Conservation (phyloP, 2,888 invertebrate species). For the Sussaba pulchella region DNA sequence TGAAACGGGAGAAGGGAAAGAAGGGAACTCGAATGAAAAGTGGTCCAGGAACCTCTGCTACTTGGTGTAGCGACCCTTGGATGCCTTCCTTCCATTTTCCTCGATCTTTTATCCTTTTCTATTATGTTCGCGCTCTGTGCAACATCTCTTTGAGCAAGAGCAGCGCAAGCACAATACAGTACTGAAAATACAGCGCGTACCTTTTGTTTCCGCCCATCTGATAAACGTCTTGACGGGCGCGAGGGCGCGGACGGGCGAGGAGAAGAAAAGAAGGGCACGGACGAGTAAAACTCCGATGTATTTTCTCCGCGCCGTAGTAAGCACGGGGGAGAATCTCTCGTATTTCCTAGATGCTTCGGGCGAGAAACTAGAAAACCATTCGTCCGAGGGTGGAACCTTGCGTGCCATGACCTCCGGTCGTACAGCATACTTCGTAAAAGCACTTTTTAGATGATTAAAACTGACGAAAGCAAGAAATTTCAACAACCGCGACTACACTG, state of each 20-base stretch:
- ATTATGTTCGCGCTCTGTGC: constrained; percentile 50
- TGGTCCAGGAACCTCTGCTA: constrained; percentile 33
- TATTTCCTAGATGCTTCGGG: constrained; percentile 18
- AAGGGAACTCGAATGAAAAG: constrained; percentile 41
- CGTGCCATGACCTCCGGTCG: not conserved
- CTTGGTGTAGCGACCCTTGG: constrained; percentile 25
- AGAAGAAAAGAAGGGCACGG: constrained; percentile 11
- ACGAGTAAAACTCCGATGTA: constrained; percentile 35
- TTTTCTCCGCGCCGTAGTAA: constrained; percentile 12
- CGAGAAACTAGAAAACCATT: constrained; percentile 19
- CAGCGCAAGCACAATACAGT: constrained; percentile 8
- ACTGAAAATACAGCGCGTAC: constrained; percentile 43
- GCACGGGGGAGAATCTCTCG: not conserved
- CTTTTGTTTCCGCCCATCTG: constrained; percentile 62
- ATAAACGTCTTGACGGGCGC: constrained; percentile 38
- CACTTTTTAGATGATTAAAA: constrained; percentile 43
- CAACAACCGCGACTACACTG: not conserved
- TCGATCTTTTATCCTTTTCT: constrained; percentile 52
- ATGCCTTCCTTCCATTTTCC: constrained; percentile 23
- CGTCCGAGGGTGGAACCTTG: not conserved
- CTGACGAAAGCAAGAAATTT: not conserved
- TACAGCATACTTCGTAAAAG: constrained; percentile 3
- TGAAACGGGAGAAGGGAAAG: constrained; percentile 19
- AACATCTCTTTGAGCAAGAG: constrained; percentile 52
- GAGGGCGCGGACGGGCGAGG: not conserved